Base-by-base conservation (phyloP, 1,140 invertebrate species). In the Heterodera carotae region DNA sequence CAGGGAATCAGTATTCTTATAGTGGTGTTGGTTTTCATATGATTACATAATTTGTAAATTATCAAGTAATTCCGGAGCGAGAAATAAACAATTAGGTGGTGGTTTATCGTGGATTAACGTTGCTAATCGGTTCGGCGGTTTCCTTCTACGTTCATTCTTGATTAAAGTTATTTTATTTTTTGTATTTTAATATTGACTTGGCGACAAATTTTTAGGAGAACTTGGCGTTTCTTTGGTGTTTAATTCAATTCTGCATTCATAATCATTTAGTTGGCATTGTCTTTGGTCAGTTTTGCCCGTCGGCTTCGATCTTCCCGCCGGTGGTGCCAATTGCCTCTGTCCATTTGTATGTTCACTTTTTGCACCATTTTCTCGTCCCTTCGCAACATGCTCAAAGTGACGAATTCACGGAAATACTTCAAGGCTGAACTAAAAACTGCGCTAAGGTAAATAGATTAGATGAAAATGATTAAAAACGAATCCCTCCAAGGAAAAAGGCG, bases 401-500 rank as follows among this genome's bases (percentile, higher is more conserved):
- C 36, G 25, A 25, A 79, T 25, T 10, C 43, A 27, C 53, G 7
- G 53, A 29, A 29, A 31, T 22, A n/a, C 22, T 10, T n/a, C 22
- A n/a, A 15, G 4, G n/a, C n/a, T 64, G 10, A 27, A 80, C 31
- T n/a, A n/a, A 80, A 80, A 77, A 27, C 56, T 1, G 72, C 36
- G 8, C 62, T 80, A 15, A 68, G 36, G 75, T 76, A 22, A 22
- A 56, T 56, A 56, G 15, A 22, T 53, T 60, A n/a, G n/a, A n/a
- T n/a, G n/a, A n/a, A n/a, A n/a, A n/a, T n/a, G n/a, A n/a, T n/a
- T 12, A 29, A 67, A 73, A 12, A n/a, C n/a, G n/a, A 53, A 67
- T 12, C 12, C 22, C 12, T 2, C 22, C 10, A 34, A 94, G 93
- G 87, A 92, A 93, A 82, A 92, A 96, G 89, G 92, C 94, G 18